Conservation (phyloP, 2,888 invertebrate species). For the Cosmopolites sordidus region DNA sequence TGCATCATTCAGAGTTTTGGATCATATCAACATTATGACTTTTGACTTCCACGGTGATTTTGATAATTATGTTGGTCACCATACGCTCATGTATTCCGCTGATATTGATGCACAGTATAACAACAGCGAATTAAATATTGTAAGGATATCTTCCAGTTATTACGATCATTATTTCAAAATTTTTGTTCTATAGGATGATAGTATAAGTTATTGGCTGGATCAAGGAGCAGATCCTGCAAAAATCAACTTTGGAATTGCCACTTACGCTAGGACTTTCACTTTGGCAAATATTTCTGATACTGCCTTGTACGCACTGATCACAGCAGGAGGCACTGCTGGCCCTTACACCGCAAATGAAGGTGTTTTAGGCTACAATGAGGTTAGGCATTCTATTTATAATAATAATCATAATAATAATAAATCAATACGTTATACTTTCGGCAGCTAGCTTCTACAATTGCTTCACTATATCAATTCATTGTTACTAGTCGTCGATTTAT, state of each 20-base stretch:
- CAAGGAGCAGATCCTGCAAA: conserved; percentile 60
- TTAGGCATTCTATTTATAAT: too few species aligned
- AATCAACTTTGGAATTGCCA: conserved; percentile 64
- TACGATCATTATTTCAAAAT: conserved; percentile 35
- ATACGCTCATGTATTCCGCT: conserved; percentile 59
- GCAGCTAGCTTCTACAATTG: too few species aligned
- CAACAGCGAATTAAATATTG: conserved; percentile 25
- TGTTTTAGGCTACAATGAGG: conserved; percentile 70
- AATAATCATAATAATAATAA: too few species aligned
- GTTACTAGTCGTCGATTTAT: too few species aligned
- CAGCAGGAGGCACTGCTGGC: conserved; percentile 59
- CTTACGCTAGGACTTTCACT: conserved; percentile 67
- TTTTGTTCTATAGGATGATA: conserved; percentile 47
- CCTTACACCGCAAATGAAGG: conserved; percentile 62
- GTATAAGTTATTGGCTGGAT: conserved; percentile 53
- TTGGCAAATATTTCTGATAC: conserved; percentile 49
- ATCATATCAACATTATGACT: conserved; percentile 47
- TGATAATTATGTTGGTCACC: conserved; percentile 60
- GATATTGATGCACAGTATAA: conserved; percentile 42
- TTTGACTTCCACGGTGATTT: conserved; percentile 65
- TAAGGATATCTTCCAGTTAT: conserved; percentile 6
- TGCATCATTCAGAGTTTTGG: conserved; percentile 28
- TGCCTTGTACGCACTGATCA: conserved; percentile 54
- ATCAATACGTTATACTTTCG: too few species aligned
- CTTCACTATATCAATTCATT: too few species aligned